Evolutionary conservation across 2,113 vertebrate genomes (phyloP).

Genomic region (Mohoua ochrocephala): DNA sequence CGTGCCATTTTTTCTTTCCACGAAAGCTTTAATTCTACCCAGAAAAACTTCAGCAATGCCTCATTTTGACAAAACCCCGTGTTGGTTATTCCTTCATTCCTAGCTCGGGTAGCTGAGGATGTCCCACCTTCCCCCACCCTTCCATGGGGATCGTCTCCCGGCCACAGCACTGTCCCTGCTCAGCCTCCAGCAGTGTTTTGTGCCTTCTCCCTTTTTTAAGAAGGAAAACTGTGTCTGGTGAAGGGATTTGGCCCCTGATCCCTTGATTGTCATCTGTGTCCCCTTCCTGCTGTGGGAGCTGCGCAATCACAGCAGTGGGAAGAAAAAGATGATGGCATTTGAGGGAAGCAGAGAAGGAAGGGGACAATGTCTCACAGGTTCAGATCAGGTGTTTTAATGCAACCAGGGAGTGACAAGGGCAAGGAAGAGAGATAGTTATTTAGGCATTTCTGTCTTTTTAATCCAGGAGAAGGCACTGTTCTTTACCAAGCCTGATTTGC

Average conservation of each 20-base stretch:
- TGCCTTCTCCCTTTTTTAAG: not conserved
- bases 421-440: not conserved
- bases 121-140: not conserved
- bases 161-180: not conserved
- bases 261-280: not conserved
- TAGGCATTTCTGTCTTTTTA: not conserved
- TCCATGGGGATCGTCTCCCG: not conserved
- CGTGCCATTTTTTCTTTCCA: accelerated
- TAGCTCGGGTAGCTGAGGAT: not conserved
- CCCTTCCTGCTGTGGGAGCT: not conserved
- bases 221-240: not conserved
- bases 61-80: not conserved
- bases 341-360: not conserved
- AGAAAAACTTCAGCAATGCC: not conserved
- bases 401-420: not conserved
- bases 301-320: not conserved
- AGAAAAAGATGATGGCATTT: not conserved
- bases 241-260: not conserved
- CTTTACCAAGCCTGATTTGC: not conserved
- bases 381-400: not conserved
- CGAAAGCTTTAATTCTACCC: not conserved
- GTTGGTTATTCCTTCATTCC: not conserved
- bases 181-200: not conserved
- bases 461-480: not conserved
- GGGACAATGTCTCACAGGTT: not conserved